Conservation (phyloP, 2,888 invertebrate genomes). For the Acronicta psi region DNA sequence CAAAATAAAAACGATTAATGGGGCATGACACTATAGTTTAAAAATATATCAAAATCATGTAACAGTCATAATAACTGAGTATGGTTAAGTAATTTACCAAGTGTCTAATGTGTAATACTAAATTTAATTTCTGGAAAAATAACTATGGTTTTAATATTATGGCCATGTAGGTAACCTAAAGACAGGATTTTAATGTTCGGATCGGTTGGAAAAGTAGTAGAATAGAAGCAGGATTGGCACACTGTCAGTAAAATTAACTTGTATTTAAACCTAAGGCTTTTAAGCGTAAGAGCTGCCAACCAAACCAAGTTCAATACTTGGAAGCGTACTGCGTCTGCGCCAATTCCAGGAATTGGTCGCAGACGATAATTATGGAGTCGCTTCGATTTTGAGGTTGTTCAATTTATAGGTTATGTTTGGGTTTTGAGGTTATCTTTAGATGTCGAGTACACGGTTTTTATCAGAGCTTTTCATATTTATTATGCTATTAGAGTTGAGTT, state of each 20-base stretch:
- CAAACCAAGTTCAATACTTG: not conserved
- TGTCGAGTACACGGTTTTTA: not conserved
- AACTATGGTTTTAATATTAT: too few relatives aligned
- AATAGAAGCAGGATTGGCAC: too few relatives aligned
- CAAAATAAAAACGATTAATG: conserved; percentile 25
- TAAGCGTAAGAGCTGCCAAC: not conserved
- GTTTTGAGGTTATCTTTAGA: not conserved
- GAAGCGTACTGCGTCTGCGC: not conserved
- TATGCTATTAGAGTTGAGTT: too few relatives aligned
- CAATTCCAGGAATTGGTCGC: not conserved
- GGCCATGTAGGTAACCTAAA: too few relatives aligned
- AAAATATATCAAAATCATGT: conserved; percentile 41
- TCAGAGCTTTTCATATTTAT: not conserved
- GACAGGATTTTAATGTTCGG: too few relatives aligned
- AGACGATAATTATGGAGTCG: not conserved
- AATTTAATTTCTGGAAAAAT: not conserved
- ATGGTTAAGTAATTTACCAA: too few relatives aligned
- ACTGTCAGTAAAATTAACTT: too few relatives aligned
- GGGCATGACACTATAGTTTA: conserved; percentile 41
- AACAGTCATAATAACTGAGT: conserved; percentile 10
- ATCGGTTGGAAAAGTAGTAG: too few relatives aligned
- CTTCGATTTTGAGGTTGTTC: not conserved
- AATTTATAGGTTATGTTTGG: too few relatives aligned
- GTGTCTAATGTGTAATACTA: not conserved
- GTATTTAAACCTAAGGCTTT: not conserved